Evolutionary conservation across 37 sponge, comb jelly and placozoan genomes (phyloP).

Genomic region (Ianthella basta): DNA sequence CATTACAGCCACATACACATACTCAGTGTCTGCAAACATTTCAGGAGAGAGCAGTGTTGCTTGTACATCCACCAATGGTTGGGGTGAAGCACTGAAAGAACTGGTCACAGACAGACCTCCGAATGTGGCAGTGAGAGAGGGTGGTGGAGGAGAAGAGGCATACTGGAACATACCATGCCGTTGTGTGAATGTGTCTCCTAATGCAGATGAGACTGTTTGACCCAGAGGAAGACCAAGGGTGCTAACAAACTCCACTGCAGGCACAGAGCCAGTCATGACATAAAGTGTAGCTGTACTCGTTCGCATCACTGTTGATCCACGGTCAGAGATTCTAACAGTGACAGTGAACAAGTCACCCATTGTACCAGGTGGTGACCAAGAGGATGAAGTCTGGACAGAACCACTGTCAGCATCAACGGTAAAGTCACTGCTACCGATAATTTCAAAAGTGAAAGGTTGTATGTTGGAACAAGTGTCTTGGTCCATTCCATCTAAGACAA

Average conservation of each 20-base stretch:
- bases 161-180: conserved; percentile 40
- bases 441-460: conserved; percentile 30
- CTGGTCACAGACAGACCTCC: background rate
- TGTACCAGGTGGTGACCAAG: background rate
- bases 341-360: conserved; percentile 30
- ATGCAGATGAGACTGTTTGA: background rate
- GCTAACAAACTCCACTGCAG: conserved; percentile 55
- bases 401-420: conserved; percentile 22
- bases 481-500: conserved; percentile 56
- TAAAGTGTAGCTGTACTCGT: conserved; percentile 49
- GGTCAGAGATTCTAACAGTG: conserved; percentile 49
- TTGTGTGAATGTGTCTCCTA: conserved; percentile 35
- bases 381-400: no score
- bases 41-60: conserved; percentile 44
- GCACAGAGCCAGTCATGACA: conserved; percentile 63
- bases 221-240: conserved; percentile 51
- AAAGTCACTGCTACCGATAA: conserved; percentile 9
- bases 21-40: conserved; percentile 35
- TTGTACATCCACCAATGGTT: conserved; percentile 34
- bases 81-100: conserved; percentile 15
- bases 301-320: conserved; percentile 24
- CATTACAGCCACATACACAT: conserved; percentile 31
- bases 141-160: background rate
- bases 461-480: conserved; percentile 65
- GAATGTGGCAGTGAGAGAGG: conserved; percentile 34